phyloP scores from a whole-genome alignment of 2,113 vertebrate genomes.

The Hemibagrus wyckioides region DNA sequence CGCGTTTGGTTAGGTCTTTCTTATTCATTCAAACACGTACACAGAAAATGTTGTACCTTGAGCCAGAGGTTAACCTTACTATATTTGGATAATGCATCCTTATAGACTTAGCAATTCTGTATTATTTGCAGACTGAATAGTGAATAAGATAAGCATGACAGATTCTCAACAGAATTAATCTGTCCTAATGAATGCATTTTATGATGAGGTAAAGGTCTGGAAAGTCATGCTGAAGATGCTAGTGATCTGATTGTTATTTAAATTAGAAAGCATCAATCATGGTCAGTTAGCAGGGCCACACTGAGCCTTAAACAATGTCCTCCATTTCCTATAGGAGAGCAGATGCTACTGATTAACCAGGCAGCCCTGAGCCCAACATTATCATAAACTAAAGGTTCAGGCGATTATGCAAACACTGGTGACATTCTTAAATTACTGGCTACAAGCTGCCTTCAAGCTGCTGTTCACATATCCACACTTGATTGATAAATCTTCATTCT shows the following conservation, averaged over 20 bases:
- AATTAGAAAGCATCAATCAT: conserved; percentile 60
- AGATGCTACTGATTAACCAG: conserved; percentile 61
- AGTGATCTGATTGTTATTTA: conserved; percentile 58
- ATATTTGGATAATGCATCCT: conserved; percentile 34
- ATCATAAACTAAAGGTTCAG: conserved; percentile 31
- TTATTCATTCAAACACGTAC: conserved; percentile 25
- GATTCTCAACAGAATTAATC: conserved; percentile 44
- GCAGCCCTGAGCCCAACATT: conserved; percentile 61
- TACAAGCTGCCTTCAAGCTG: conserved; percentile 43
- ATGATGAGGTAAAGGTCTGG: conserved; percentile 50
- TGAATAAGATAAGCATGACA: conserved; percentile 38
- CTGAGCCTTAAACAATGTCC: conserved; percentile 49
- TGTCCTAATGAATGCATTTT: conserved; percentile 55
- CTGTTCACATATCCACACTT: conserved; percentile 37
- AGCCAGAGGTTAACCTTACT: neutral
- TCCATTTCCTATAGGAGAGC: conserved; percentile 49
- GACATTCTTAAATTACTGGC: conserved; percentile 48
- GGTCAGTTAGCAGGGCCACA: conserved; percentile 30
- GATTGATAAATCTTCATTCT: neutral
- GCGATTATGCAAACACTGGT: conserved; percentile 18
- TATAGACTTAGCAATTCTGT: conserved; percentile 9
- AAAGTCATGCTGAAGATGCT: conserved; percentile 39
- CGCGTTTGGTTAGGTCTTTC: conserved; percentile 5
- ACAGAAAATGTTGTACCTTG: neutral
- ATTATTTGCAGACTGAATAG: conserved; percentile 14